phyloP scores from a whole-genome alignment of 1,140 invertebrate species.

The Hycleus cichorii region DNA sequence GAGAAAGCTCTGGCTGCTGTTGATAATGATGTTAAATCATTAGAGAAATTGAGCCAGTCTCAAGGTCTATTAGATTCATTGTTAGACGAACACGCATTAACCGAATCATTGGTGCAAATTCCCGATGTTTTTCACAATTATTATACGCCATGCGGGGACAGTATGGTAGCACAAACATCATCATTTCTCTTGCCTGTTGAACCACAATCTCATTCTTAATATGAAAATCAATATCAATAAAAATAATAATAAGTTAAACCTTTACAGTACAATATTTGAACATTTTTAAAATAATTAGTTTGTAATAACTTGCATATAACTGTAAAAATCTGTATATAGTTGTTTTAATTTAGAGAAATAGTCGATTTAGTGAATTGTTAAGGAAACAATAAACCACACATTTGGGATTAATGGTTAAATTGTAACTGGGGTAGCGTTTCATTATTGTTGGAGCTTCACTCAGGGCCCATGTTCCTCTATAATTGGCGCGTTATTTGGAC shows the following conservation, averaged over 20 bases:
- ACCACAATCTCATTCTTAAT: slow-evolving; percentile 38
- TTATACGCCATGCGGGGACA: slow-evolving; percentile 36
- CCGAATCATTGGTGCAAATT: slow-evolving; percentile 38
- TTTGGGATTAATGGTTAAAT: too few species aligned
- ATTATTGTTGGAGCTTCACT: too few species aligned
- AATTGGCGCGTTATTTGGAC: too few species aligned
- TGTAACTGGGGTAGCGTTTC: too few species aligned
- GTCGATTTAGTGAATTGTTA: too few species aligned
- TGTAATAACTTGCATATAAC: too few species aligned
- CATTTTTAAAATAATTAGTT: too few species aligned
- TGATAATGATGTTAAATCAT: slow-evolving; percentile 66
- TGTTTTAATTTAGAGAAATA: too few species aligned
- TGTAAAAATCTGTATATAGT: too few species aligned
- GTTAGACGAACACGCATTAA: slow-evolving; percentile 35
- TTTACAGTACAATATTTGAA: slow-evolving; percentile 12
- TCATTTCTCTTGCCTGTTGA: slow-evolving; percentile 37
- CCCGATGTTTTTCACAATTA: slow-evolving; percentile 40
- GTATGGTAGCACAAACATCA: slow-evolving; percentile 35
- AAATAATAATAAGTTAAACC: slow-evolving; percentile 6
- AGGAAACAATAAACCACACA: too few species aligned
- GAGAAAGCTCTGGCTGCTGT: slow-evolving; percentile 77
- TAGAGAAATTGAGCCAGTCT: slow-evolving; percentile 62
- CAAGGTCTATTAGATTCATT: slow-evolving; percentile 49
- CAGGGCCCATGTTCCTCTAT: too few species aligned
- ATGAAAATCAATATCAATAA: too few species aligned